Conservation (phyloP, 2,113 vertebrate genomes). For the Cynoglossus semilaevis region DNA sequence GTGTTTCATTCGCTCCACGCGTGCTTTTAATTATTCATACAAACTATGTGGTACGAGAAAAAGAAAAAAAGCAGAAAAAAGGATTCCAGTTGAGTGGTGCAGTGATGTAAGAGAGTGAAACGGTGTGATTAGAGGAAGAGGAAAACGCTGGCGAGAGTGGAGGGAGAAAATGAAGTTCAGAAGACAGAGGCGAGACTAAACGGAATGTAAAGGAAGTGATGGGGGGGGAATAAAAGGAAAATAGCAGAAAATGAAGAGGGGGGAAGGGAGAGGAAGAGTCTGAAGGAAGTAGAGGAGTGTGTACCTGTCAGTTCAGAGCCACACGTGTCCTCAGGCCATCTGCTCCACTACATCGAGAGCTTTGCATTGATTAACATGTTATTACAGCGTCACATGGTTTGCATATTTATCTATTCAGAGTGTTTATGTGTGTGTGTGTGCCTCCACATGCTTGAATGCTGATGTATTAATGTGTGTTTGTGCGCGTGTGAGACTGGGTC, state of each 20-base stretch:
- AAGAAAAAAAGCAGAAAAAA: constrained; percentile 27
- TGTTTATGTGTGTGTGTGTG: constrained; percentile 39
- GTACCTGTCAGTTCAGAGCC: constrained; percentile 57
- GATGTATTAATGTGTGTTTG: constrained; percentile 35
- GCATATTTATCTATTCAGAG: constrained; percentile 41
- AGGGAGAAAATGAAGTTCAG: constrained; percentile 39
- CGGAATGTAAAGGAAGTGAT: constrained; percentile 9
- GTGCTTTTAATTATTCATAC: constrained; percentile 63
- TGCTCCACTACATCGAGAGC: constrained; percentile 66
- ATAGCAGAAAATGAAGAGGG: constrained; percentile 13
- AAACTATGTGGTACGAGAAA: constrained; percentile 29
- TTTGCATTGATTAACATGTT: constrained; percentile 69
- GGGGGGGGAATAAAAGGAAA: constrained; percentile 19
- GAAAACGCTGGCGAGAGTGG: constrained; percentile 32
- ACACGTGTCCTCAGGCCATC: constrained; percentile 64
- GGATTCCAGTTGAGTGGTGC: constrained; percentile 47
- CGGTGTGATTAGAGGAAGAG: constrained; percentile 45
- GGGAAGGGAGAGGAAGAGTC: background rate
- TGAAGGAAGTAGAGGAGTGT: constrained; percentile 36
- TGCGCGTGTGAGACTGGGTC: constrained; percentile 16
- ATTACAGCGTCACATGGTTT: constrained; percentile 58
- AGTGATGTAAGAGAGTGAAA: constrained; percentile 70
- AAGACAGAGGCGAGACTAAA: background rate
- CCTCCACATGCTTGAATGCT: constrained; percentile 32
- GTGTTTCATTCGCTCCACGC: constrained; percentile 34